phyloP scores from a whole-genome alignment of 2,797 vertebrate species.

The Danionella dracula region DNA sequence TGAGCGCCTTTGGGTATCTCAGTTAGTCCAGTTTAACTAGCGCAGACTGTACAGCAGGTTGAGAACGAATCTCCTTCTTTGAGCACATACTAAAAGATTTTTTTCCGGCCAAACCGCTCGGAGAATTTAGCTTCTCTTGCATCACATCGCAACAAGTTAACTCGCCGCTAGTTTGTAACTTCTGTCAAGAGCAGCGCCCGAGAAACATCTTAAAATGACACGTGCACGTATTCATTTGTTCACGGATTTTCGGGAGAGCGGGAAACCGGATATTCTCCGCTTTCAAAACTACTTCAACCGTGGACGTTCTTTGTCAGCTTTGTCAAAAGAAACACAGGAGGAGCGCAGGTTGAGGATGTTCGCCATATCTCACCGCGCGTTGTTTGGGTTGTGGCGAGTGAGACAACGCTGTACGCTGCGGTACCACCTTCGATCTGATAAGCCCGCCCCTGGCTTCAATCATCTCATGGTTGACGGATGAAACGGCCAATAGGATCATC shows the following conservation, averaged over 20 bases:
- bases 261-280: background rate
- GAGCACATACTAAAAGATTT: background rate
- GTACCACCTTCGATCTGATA: slow-evolving; percentile 49
- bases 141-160: slow-evolving; percentile 67
- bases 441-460: slow-evolving; percentile 44
- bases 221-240: slow-evolving; percentile 9
- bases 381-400: slow-evolving; percentile 50
- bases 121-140: slow-evolving; percentile 20
- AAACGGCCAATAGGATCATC: slow-evolving; percentile 49
- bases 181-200: background rate
- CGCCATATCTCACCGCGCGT: background rate
- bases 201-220: background rate
- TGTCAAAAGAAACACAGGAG: background rate
- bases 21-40: slow-evolving; percentile 38
- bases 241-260: background rate
- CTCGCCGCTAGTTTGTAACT: background rate
- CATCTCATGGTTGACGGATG: slow-evolving; percentile 46
- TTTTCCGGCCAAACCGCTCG: slow-evolving; percentile 42
- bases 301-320: background rate
- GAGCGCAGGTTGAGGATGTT: background rate
- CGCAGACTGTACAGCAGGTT: slow-evolving; percentile 21
- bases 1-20: slow-evolving; percentile 27
- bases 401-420: slow-evolving; percentile 55
- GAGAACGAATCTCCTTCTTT: slow-evolving; percentile 21
- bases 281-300: background rate